Percentiles rank a stretch among this genome's conserved stretches.
phyloP scores from a whole-genome alignment of 1,140 invertebrate genomes.

The Trachymyrmex septentrionalis region DNA sequence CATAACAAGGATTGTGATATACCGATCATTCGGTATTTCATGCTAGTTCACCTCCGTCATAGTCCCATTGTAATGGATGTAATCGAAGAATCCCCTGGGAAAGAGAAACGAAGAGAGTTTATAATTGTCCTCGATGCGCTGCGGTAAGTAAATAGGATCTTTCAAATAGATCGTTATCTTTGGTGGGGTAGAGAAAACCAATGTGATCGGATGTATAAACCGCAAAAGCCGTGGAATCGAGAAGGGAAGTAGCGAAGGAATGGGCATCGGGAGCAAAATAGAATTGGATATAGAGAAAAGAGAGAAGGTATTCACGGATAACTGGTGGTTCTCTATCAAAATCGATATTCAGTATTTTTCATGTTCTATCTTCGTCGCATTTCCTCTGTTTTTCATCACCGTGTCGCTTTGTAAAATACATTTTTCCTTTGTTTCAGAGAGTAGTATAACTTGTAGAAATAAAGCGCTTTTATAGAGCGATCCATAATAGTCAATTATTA shows the following conservation, averaged over 20 bases:
- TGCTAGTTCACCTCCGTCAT: neutral
- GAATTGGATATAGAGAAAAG: slow-evolving; percentile 21
- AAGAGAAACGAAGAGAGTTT: slow-evolving; percentile 2
- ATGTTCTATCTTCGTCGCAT: neutral
- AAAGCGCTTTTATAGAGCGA: neutral
- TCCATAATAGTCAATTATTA: neutral
- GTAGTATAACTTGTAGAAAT: neutral
- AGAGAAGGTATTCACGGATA: slow-evolving; percentile 15
- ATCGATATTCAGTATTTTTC: slow-evolving; percentile 31
- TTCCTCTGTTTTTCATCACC: neutral
- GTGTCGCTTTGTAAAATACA: neutral
- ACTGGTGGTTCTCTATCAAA: neutral
- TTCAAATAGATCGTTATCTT: slow-evolving; percentile 35
- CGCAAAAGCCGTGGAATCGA: slow-evolving; percentile 35
- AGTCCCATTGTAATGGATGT: neutral
- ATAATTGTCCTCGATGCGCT: slow-evolving; percentile 24
- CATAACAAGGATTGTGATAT: slow-evolving; percentile 1
- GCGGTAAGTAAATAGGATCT: slow-evolving; percentile 36
- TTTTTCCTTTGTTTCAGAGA: neutral
- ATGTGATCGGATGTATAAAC: slow-evolving; percentile 42
- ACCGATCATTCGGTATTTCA: slow-evolving; percentile 2
- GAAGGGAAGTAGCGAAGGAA: neutral
- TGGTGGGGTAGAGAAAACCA: slow-evolving; percentile 12
- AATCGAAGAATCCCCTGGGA: slow-evolving; percentile 1
- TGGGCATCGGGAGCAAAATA: slow-evolving; percentile 3